Evolutionary conservation across 2,113 vertebrate species (phyloP).

Genomic region (Erythrocercus mccallii): DNA sequence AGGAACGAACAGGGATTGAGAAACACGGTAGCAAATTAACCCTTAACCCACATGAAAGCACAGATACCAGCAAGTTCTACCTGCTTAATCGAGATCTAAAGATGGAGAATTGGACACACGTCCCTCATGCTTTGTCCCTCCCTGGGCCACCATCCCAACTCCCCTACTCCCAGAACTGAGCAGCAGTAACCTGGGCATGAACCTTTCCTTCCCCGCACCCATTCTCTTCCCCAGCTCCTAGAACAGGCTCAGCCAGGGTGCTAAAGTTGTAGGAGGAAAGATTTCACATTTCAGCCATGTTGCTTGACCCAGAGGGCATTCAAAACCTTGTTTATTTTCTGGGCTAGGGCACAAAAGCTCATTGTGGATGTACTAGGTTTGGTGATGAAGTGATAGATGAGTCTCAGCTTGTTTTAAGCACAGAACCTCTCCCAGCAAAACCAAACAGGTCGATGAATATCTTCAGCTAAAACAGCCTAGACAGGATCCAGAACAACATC

Average conservation of each 20-base stretch:
- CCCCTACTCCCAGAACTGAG: background rate
- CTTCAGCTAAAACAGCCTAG: background rate
- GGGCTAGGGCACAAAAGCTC: conserved; percentile 17
- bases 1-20: conserved; percentile 41
- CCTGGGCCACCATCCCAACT: background rate
- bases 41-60: conserved; percentile 22
- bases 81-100: background rate
- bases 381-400: conserved; percentile 21
- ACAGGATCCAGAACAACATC: background rate
- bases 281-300: background rate
- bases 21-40: conserved; percentile 6
- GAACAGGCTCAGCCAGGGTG: background rate
- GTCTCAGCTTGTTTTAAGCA: conserved; percentile 29
- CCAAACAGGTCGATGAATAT: background rate
- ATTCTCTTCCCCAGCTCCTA: background rate
- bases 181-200: background rate
- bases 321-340: conserved; percentile 51
- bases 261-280: background rate
- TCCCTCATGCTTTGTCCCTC: background rate
- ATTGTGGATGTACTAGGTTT: background rate
- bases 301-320: conserved; percentile 29
- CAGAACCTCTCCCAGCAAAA: conserved; percentile 6
- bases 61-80: conserved; percentile 26
- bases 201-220: background rate
- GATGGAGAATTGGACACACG: background rate